Conservation (phyloP, 2,113 vertebrate genomes). For the Pachyramphus minor region DNA sequence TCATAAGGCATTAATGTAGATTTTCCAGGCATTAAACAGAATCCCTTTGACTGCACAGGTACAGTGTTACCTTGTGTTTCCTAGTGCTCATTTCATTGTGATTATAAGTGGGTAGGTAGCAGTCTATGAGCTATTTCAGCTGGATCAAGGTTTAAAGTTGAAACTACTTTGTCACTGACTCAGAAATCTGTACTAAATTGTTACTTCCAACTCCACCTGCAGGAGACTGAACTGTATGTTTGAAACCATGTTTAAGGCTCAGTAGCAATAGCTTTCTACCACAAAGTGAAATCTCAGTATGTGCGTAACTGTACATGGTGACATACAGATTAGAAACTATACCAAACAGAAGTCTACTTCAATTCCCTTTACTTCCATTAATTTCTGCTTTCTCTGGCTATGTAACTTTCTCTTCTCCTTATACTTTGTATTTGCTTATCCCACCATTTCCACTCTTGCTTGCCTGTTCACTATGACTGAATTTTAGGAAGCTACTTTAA, state of each 20-base stretch:
- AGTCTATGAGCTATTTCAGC: background rate
- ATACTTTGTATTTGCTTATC: background rate
- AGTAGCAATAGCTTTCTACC: background rate
- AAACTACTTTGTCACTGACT: background rate
- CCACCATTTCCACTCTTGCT: background rate
- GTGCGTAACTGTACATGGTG: background rate
- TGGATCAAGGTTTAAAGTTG: background rate
- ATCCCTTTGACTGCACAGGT: background rate
- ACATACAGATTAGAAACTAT: background rate
- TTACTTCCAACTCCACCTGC: background rate
- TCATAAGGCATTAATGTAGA: background rate
- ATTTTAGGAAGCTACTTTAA: background rate
- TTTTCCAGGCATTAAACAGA: background rate
- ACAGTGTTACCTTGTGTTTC: background rate
- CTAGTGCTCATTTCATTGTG: background rate
- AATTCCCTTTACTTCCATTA: background rate
- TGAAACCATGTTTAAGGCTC: background rate
- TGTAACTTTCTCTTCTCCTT: background rate
- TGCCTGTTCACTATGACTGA: background rate
- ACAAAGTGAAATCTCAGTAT: background rate
- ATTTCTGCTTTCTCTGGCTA: background rate
- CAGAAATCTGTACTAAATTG: background rate
- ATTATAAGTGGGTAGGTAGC: background rate
- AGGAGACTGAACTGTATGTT: background rate
- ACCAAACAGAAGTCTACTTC: background rate